Percentiles rank a stretch among this genome's conserved stretches.
Evolutionary conservation across 2,797 vertebrate species (phyloP).

Genomic region (Brachymystax lenok): DNA sequence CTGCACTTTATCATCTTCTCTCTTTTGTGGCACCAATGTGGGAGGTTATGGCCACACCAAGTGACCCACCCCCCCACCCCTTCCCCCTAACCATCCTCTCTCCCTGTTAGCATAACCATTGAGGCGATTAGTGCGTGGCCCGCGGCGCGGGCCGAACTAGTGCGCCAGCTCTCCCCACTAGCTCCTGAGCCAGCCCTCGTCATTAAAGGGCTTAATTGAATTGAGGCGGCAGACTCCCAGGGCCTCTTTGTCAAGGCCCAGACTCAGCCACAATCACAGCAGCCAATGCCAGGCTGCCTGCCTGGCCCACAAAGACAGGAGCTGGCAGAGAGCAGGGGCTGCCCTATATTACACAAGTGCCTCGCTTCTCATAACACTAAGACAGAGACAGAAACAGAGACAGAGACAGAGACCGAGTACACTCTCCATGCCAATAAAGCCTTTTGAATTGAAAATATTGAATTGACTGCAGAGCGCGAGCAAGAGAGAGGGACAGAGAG

Average conservation of each 20-base stretch:
- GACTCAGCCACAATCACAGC: background rate
- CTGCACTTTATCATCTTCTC: too few species aligned
- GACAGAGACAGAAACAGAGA: background rate
- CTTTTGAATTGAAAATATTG: too few species aligned
- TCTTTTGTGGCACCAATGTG: too few species aligned
- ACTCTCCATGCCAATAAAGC: too few species aligned
- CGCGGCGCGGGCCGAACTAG: background rate
- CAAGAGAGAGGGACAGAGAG: slow-evolving; percentile 1
- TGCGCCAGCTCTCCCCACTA: background rate
- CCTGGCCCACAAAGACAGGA: too few species aligned
- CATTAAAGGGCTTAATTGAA: background rate
- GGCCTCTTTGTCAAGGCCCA: background rate
- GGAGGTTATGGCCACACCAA: too few species aligned
- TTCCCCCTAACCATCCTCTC: too few species aligned
- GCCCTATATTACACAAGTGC: too few species aligned
- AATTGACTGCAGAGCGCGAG: too few species aligned
- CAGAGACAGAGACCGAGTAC: background rate
- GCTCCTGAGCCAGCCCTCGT: background rate
- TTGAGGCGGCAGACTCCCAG: background rate
- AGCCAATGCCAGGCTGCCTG: too few species aligned
- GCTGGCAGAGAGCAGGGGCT: too few species aligned
- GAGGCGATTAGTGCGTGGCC: background rate
- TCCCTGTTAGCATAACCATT: background rate
- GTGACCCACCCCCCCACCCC: background rate
- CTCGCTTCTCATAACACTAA: too few species aligned